A percentile compares a stretch with the other conserved stretches of the same genome.
Evolutionary conservation across 2,113 vertebrate species (phyloP).

Genomic region (Vulpes ferrilata): DNA sequence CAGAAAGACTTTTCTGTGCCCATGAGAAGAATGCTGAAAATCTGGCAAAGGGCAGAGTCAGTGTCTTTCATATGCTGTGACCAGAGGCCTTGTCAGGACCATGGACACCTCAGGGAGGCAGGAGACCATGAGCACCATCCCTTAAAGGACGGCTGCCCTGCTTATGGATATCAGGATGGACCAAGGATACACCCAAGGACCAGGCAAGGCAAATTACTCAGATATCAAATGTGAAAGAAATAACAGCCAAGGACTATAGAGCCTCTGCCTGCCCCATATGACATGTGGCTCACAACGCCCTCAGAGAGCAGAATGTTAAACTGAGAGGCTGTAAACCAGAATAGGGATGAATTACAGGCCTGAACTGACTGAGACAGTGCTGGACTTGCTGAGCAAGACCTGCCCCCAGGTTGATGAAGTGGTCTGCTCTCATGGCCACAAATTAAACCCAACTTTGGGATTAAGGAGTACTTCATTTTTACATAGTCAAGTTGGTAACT

Average conservation of each 20-base stretch:
- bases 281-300: background rate
- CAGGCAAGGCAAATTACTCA: background rate
- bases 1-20: background rate
- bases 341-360: background rate
- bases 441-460: background rate
- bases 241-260: background rate
- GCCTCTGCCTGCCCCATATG: background rate
- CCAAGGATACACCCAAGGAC: background rate
- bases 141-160: background rate
- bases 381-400: background rate
- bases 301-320: background rate
- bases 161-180: background rate
- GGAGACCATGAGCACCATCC: background rate
- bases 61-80: background rate
- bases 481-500: background rate
- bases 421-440: background rate
- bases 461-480: background rate
- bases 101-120: background rate
- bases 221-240: background rate
- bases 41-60: background rate
- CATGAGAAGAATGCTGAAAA: background rate
- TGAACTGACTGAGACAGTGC: background rate
- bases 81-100: background rate
- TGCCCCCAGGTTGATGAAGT: background rate
- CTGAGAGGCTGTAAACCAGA: background rate